Conservation (phyloP, 2,797 vertebrate genomes). For the Kryptopterus vitreolus region DNA sequence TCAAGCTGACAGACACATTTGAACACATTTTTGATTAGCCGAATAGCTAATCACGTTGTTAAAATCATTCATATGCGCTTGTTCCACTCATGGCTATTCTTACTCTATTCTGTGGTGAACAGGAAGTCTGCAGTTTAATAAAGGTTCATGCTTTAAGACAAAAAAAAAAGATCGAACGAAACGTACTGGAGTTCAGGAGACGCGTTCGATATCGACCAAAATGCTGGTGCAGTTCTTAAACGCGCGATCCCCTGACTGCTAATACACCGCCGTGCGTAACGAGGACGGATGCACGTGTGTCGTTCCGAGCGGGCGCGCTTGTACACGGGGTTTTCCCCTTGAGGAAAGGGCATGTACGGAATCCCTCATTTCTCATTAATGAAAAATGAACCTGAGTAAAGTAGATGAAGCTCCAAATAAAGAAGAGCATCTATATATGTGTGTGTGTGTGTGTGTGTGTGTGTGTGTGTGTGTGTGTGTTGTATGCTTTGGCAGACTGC, state of each 20-base stretch:
- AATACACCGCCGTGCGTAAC: conserved; percentile 52
- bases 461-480: background rate
- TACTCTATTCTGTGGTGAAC: no score
- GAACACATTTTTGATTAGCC: no score
- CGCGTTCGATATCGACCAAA: no score
- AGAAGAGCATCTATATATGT: background rate
- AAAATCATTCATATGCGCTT: no score
- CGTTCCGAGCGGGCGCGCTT: background rate
- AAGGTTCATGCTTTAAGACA: no score
- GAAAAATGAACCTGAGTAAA: conserved; percentile 30
- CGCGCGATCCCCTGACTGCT: conserved; percentile 27
- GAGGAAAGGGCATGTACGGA: conserved; percentile 49
- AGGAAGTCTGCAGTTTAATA: no score
- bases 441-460: background rate
- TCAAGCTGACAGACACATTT: no score
- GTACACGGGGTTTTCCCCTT: conserved; percentile 46
- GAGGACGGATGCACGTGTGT: conserved; percentile 44
- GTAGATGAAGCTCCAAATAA: background rate
- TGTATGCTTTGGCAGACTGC: background rate
- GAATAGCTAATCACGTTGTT: no score
- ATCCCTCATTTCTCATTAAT: conserved; percentile 25
- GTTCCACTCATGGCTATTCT: no score
- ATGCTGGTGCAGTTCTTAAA: no score
- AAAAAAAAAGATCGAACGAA: no score
- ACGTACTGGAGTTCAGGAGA: no score